Base-by-base conservation (phyloP, 2,113 vertebrate species). In the Chionis minor region DNA sequence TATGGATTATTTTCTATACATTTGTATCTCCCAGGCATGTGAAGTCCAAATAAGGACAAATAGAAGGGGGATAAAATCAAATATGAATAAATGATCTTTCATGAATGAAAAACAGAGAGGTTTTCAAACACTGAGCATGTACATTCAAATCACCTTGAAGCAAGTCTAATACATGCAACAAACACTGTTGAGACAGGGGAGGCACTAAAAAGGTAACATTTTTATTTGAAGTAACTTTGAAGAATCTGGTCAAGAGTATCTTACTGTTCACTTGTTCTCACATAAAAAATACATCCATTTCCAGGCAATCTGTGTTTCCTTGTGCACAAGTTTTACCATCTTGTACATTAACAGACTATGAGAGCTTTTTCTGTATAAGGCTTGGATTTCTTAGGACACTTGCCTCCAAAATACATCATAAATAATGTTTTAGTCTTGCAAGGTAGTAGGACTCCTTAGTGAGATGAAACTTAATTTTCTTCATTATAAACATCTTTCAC, bases 141-240 rank as follows among this genome's bases (percentile, higher is more conserved):
- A 93, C 90, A 86, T 96, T 96, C 86, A 95, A 94, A 92, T 87
- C 88, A 95, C 97, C 96, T 94, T 95, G 92, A 95, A 95, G 33
- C 38, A 85, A 80, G 61, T 72, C 52, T 96, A 96, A 96, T 92
- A 79, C 92, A 93, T 91, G 73, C 94, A 91, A 92, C 42, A 90
- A 94, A 70, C 74, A 73, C 75, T 88, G 32, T 12, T 74, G 88
- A 93, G 92, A 81, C 71, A 77, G 27, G 10, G 35, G 24, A 96
- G 8, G 27, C 49, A 88, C 49, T 92, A 90, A 54, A 96, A 93
- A 66, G 35, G 49, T 51, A 82, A 70, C 7, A 62, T n/a, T 82
- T 94, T 70, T 80, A 63, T 95, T 93, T 94, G 90, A 96, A 97
- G 77, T 45, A 85, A 82, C 92, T 96, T 88, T 91, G 83, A 95